phyloP scores from a whole-genome alignment of 1,140 invertebrate species.

The Aphidius gifuensis region DNA sequence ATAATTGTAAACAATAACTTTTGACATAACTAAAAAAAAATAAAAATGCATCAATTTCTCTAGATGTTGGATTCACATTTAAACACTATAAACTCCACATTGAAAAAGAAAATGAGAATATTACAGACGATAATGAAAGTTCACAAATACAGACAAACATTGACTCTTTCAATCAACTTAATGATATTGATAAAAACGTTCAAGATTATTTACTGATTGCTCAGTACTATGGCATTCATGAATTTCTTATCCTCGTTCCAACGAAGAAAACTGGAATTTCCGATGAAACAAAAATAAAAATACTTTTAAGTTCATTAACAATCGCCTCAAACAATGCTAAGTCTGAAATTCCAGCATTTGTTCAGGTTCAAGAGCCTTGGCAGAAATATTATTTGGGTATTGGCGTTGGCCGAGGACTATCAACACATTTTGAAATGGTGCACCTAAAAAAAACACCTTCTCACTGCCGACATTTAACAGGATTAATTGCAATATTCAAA shows the following conservation, averaged over 20 bases:
- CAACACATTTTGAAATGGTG: constrained; percentile 83
- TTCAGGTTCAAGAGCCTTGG: constrained; percentile 78
- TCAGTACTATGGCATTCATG: constrained; percentile 76
- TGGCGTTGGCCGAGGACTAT: constrained; percentile 69
- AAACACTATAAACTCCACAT: constrained; percentile 52
- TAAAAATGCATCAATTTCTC: background rate
- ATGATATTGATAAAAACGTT: constrained; percentile 67
- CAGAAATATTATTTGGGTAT: constrained; percentile 81
- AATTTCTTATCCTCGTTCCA: constrained; percentile 79
- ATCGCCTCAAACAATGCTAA: constrained; percentile 81
- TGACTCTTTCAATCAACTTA: constrained; percentile 40
- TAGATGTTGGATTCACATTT: constrained; percentile 63
- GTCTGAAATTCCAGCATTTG: constrained; percentile 81
- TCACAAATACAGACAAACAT: constrained; percentile 43
- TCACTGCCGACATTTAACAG: constrained; percentile 79
- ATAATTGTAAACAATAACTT: too few relatives aligned
- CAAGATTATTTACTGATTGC: constrained; percentile 59
- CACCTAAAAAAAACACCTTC: constrained; percentile 78
- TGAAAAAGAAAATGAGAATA: constrained; percentile 36
- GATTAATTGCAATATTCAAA: constrained; percentile 75
- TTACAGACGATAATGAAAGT: constrained; percentile 39
- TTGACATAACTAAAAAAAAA: too few relatives aligned
- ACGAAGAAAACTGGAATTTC: constrained; percentile 59
- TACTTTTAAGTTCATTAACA: constrained; percentile 78
- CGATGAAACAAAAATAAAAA: constrained; percentile 78